Evolutionary conservation across 1,140 invertebrate species (phyloP).

Genomic region (Drosophila malerkotliana): DNA sequence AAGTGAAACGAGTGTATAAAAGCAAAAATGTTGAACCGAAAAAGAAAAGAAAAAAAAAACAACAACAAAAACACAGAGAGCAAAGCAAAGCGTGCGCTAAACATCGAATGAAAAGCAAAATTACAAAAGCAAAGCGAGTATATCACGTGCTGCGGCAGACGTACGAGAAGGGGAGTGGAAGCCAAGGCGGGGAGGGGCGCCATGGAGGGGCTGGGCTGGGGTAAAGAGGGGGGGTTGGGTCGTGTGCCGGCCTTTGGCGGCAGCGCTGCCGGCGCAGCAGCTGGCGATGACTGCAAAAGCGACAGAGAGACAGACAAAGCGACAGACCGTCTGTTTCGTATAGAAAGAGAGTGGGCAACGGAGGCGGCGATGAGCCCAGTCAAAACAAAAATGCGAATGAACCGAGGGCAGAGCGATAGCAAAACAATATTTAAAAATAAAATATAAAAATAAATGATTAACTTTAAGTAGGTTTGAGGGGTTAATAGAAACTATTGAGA

Average conservation of each 20-base stretch:
- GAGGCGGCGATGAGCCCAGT: constrained; percentile 54
- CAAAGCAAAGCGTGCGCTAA: constrained; percentile 73
- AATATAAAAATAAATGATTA: not conserved
- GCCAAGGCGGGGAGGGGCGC: constrained; percentile 1
- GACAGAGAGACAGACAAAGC: constrained; percentile 41
- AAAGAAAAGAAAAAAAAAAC: constrained; percentile 47
- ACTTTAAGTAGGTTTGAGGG: no score
- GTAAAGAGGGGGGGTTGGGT: constrained; percentile 7
- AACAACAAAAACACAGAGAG: constrained; percentile 59
- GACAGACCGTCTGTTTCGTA: constrained; percentile 68
- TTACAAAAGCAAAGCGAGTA: constrained; percentile 77
- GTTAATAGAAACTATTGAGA: no score
- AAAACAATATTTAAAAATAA: constrained; percentile 15
- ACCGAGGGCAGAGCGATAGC: constrained; percentile 7
- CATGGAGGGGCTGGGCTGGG: not conserved
- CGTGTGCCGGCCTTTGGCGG: constrained; percentile 75
- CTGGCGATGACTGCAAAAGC: constrained; percentile 38
- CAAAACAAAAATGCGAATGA: constrained; percentile 78
- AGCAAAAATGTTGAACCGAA: constrained; percentile 41
- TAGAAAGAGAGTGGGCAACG: constrained; percentile 64
- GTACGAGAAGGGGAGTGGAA: constrained; percentile 12
- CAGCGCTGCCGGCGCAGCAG: constrained; percentile 45
- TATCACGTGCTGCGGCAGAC: constrained; percentile 75
- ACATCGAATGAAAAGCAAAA: constrained; percentile 67
- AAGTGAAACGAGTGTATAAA: constrained; percentile 68